phyloP scores from a whole-genome alignment of 2,888 invertebrate genomes.

The Marronus borbonicus region DNA sequence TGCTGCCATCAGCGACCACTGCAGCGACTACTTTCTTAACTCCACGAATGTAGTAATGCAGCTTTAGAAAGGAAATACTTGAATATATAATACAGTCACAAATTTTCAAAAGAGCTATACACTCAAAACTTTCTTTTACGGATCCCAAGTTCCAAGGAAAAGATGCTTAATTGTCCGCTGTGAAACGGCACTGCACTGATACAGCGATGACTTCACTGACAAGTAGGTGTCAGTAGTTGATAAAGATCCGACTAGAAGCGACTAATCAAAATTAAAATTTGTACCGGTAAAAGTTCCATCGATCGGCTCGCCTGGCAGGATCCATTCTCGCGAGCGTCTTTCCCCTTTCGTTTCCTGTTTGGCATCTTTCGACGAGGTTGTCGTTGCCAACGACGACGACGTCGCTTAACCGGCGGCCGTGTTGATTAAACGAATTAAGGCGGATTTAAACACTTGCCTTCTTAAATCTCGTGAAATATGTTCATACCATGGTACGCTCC shows the following conservation, averaged over 20 bases:
- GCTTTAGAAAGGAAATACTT: too few species aligned
- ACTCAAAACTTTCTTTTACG: too few species aligned
- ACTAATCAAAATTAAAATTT: conserved; percentile 43
- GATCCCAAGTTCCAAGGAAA: too few species aligned
- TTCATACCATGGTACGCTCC: conserved; percentile 23
- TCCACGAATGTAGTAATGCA: too few species aligned
- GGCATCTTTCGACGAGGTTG: conserved; percentile 8
- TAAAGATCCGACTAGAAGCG: conserved; percentile 12
- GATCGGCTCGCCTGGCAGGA: not conserved
- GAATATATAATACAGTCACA: too few species aligned
- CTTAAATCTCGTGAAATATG: conserved; percentile 43
- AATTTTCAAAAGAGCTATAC: too few species aligned
- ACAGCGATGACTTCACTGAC: too few species aligned
- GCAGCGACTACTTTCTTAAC: too few species aligned
- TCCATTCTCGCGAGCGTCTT: not conserved
- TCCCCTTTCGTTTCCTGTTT: conserved; percentile 14
- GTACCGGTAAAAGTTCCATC: conserved; percentile 32
- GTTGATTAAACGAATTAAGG: conserved; percentile 44
- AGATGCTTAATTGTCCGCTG: too few species aligned
- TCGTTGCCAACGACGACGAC: conserved; percentile 19
- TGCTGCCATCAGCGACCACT: too few species aligned
- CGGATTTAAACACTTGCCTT: conserved; percentile 43
- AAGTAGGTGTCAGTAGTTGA: not conserved
- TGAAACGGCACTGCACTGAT: too few species aligned
- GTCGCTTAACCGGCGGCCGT: conserved; percentile 35